Evolutionary conservation across 2,888 invertebrate genomes (phyloP), one percentile per base, ranked within the genome.

Genomic region (Fabriciana adippe): DNA sequence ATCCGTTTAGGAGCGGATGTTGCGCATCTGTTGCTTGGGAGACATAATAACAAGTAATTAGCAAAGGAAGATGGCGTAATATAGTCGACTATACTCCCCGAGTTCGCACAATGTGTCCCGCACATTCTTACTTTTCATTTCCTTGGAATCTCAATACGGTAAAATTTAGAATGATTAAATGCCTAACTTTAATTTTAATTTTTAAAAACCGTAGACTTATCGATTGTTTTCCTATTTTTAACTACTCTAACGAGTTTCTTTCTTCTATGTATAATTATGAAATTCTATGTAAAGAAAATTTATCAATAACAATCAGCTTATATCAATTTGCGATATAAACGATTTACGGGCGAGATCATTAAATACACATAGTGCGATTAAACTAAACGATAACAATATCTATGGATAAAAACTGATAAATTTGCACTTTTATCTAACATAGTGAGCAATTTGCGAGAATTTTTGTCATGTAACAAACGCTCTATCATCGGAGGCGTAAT

Each of bases 41-140:
- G 88, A 86, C 88, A 87, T 86, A 88, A 89, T 89, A 87, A 88
- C 83, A 83, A 86, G 88, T 88, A 90, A 92, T 92, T 92, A 91
- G 88, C 86, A 78, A 86, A 85, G 81, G 82, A 84, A 83, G 81
- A 81, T 78, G 76, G 79, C 80, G 81, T 81, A 57, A 55, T 68
- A 68, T 68, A 80, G 79, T 64, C 75, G 75, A 73, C 73, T 75
- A 73, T 71, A 70, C 72, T 72, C 71, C 73, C 79, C 26, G 79
- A 80, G 84, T 90, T 91, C 92, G 89, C 92, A 91, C 91, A 90
- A 90, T 91, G 91, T 92, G 91, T 82, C 82, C 78, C 80, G 81
- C 91, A 90, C 89, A 82, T 90, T 35, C 3, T 16, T 35, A 35
- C 45, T 18, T 41, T 2, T 50, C 50, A 16, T 50, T 45, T 45